Evolutionary conservation across 2,888 invertebrate species (phyloP).

Genomic region (Tetragonisca angustula): DNA sequence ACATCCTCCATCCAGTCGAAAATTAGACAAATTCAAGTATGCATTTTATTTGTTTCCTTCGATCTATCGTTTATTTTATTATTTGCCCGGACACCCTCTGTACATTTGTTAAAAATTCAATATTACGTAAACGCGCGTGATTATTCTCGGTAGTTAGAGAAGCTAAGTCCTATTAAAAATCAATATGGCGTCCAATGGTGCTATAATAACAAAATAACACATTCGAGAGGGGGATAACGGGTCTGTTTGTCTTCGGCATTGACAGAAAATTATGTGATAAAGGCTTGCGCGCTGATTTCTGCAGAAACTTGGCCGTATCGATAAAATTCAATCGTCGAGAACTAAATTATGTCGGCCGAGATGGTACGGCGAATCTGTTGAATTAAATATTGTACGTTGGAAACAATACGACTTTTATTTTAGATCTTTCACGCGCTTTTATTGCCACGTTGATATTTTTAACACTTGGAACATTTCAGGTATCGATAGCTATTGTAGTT

Average conservation of each 20-base stretch:
- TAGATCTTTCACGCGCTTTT: background rate
- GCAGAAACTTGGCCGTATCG: background rate
- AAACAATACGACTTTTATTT: conserved; percentile 11
- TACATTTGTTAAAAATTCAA: background rate
- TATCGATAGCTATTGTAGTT: background rate
- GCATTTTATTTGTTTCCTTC: too few species aligned
- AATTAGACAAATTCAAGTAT: too few species aligned
- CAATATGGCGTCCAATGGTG: background rate
- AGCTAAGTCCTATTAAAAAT: background rate
- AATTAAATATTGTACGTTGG: conserved; percentile 5
- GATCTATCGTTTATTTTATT: too few species aligned
- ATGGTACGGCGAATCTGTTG: background rate
- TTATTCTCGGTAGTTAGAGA: background rate
- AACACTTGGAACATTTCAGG: too few species aligned
- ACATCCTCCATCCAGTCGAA: too few species aligned
- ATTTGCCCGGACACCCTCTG: too few species aligned
- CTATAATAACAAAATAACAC: background rate
- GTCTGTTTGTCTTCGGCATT: background rate
- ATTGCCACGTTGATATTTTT: background rate
- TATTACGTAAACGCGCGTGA: background rate
- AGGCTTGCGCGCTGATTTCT: background rate
- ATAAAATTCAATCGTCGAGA: conserved; percentile 16
- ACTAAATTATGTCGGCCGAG: conserved; percentile 2
- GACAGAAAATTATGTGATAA: background rate
- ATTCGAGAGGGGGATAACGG: background rate